These are phyloP conservation scores for Drosophila sp. DNA, from an alignment of 1,140 invertebrate genomes.

Conservation along the genomic window DNA sequence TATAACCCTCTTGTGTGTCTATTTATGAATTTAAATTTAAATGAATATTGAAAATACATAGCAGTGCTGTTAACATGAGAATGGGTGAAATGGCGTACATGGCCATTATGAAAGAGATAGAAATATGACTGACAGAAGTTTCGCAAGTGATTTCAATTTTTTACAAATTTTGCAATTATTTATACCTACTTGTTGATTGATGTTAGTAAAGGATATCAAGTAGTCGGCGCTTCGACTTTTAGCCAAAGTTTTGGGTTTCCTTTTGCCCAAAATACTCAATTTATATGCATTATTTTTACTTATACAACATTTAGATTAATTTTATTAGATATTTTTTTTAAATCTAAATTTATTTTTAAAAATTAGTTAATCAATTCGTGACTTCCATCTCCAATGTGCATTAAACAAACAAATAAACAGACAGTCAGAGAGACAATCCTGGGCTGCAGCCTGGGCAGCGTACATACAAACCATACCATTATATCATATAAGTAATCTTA, in stretches of 20 bases:
- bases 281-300: neutral
- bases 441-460: conserved; percentile 47
- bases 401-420: conserved; percentile 41
- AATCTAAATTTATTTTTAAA: neutral
- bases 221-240: neutral
- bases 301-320: neutral
- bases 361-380: neutral
- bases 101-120: conserved; percentile 5
- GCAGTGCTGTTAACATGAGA: neutral
- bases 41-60: too few relatives aligned
- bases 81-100: neutral
- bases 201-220: neutral
- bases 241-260: neutral
- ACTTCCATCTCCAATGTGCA: conserved; percentile 7
- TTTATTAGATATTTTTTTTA: neutral
- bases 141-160: neutral
- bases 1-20: too few relatives aligned
- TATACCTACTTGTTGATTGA: neutral
- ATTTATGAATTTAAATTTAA: too few relatives aligned
- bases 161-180: neutral
- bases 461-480: conserved; percentile 29
- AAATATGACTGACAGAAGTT: neutral
- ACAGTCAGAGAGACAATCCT: neutral
- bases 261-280: conserved; percentile 1
- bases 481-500: conserved; percentile 50